These are phyloP conservation scores for Micropterix aruncella DNA, from an alignment of 2,888 invertebrate species.

Conservation along the genomic window DNA sequence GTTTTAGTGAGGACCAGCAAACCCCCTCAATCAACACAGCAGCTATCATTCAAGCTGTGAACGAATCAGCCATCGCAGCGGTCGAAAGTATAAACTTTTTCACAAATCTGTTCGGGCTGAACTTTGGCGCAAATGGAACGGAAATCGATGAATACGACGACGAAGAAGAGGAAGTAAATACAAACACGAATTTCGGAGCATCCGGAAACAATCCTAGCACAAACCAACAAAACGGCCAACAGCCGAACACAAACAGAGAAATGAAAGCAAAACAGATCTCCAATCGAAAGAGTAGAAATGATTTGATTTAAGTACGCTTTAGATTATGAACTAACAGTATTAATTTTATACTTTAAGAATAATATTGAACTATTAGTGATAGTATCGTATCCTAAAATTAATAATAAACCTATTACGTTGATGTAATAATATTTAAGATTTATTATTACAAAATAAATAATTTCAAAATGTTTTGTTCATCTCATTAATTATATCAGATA, in stretches of 20 bases:
- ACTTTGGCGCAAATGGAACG: background rate
- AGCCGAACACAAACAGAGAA: no score
- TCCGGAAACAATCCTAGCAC: no score
- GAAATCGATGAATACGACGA: background rate
- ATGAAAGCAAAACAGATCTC: background rate
- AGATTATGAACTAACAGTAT: background rate
- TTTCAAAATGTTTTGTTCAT: no score
- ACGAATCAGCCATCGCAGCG: background rate
- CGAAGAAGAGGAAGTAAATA: background rate
- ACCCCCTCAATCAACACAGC: background rate
- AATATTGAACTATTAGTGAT: no score
- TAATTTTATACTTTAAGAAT: no score
- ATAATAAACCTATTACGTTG: no score
- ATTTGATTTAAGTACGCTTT: background rate
- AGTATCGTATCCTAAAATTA: no score
- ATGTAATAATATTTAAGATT: no score
- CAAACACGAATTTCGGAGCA: no score
- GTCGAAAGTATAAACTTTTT: background rate
- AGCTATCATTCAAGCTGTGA: background rate
- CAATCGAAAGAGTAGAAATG: background rate
- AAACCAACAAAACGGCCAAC: no score
- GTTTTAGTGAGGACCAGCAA: background rate
- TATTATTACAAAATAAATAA: no score
- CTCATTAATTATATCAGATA: no score
- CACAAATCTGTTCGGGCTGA: background rate